Conservation (phyloP, 2,797 vertebrate species). For the Podarcis lilfordi region DNA sequence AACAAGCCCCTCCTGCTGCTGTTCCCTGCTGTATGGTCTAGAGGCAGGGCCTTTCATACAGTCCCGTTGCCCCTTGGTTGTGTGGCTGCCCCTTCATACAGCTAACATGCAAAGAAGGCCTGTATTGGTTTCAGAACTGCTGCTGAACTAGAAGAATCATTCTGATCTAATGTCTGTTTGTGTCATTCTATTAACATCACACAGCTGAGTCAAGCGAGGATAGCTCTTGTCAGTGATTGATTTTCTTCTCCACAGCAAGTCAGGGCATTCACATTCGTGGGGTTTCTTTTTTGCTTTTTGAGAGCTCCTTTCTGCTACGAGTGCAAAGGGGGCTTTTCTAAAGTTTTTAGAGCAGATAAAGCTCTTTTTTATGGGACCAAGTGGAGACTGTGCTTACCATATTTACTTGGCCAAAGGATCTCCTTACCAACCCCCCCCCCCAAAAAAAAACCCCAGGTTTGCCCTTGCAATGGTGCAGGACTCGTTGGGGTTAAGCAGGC, state of each 20-base stretch:
- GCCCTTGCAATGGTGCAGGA: too few species aligned
- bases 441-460: too few species aligned
- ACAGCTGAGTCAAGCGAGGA: not conserved
- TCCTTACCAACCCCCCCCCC: too few species aligned
- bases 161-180: not conserved
- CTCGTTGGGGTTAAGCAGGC: too few species aligned
- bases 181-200: not conserved
- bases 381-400: too few species aligned
- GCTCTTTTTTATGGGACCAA: too few species aligned
- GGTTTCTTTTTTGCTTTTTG: not conserved
- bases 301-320: not conserved
- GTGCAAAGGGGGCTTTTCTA: too few species aligned
- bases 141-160: not conserved
- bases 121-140: not conserved
- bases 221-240: too few species aligned
- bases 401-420: too few species aligned
- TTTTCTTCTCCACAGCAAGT: not conserved
- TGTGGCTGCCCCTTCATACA: not conserved
- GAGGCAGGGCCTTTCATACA: not conserved
- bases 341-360: too few species aligned
- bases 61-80: not conserved
- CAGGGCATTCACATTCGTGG: not conserved
- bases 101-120: not conserved
- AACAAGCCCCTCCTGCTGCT: too few species aligned
- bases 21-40: too few species aligned